These are phyloP conservation scores for Frankliniella fusca DNA, from an alignment of 2,888 invertebrate genomes.

Conservation along the genomic window DNA sequence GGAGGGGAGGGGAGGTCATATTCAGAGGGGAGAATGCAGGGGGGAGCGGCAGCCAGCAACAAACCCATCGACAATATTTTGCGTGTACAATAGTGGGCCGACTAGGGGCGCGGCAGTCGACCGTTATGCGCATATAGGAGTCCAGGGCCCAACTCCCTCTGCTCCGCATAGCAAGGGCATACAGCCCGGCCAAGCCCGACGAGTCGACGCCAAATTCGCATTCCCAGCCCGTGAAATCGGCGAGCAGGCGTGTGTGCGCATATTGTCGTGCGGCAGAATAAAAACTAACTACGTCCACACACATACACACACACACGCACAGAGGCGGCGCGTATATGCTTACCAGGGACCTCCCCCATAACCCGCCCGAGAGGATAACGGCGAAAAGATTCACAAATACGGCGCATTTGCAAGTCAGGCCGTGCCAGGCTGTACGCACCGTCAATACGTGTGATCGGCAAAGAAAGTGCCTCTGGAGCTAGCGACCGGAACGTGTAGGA, in stretches of 20 bases:
- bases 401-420: not conserved
- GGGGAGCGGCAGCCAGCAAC: not conserved
- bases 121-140: conserved; percentile 6
- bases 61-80: conserved; percentile 26
- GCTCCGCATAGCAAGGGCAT: not conserved
- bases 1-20: not conserved
- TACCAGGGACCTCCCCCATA: not conserved
- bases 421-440: not conserved
- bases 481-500: not conserved
- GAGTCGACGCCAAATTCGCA: conserved; percentile 8
- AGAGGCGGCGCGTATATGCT: not conserved
- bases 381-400: conserved; percentile 6
- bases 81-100: conserved; percentile 17
- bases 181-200: not conserved
- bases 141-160: not conserved
- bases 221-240: conserved; percentile 21
- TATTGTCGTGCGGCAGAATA: conserved; percentile 16
- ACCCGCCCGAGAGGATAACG: not conserved
- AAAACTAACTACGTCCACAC: conserved; percentile 3
- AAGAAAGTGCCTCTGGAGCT: not conserved
- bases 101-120: not conserved
- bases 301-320: not conserved
- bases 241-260: not conserved
- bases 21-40: conserved; percentile 31
- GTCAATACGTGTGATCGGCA: not conserved